Evolutionary conservation across 2,888 invertebrate genomes (phyloP), one percentile per base, ranked within the genome.

Genomic region (Tetropium fuscum): DNA sequence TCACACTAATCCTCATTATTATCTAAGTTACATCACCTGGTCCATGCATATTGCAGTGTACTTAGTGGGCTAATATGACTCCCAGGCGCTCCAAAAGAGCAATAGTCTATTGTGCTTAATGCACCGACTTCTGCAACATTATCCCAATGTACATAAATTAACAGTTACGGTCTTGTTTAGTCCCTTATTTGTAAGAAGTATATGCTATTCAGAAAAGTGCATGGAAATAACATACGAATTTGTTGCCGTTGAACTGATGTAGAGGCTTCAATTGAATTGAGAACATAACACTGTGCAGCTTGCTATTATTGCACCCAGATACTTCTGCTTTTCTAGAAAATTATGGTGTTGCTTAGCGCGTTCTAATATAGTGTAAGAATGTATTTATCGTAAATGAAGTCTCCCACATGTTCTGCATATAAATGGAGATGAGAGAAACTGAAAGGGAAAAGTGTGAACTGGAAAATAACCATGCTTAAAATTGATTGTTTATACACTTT

Each of bases 1-100:
- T 19, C 30, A 44, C 30, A 45, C 45, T 45, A 44, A 43, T 53
- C 44, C 34, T 44, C 43, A 53, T 43, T 53, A 44, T 22, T 36
- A n/a, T 19, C 30, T 38, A 19, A 30, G 40, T 45, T 47, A 45
- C 55, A 47, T 55, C 55, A 55, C 47, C 55, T 55, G 47, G 55
- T 22, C 11, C 47, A 47, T 20, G 27, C 49, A 34, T 34, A 48
- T 34, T 34, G 22, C 32, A 7, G 36, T 16, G 30, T n/a, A 11
- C 32, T 11, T 15, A 11, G 19, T 7, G 32, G 27, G 32, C 27
- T 47, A 55, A 47, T 13, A 55, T 11, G 55, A 38, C 47, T 47
- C 27, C 30, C 27, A 27, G 30, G 40, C 30, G 36, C 34, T 16
- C 15, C 16, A 55, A 55, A 55, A 55, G 55, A 55, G 40, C 54